phyloP scores from a whole-genome alignment of 2,113 vertebrate genomes.

The Eubucco bourcierii region DNA sequence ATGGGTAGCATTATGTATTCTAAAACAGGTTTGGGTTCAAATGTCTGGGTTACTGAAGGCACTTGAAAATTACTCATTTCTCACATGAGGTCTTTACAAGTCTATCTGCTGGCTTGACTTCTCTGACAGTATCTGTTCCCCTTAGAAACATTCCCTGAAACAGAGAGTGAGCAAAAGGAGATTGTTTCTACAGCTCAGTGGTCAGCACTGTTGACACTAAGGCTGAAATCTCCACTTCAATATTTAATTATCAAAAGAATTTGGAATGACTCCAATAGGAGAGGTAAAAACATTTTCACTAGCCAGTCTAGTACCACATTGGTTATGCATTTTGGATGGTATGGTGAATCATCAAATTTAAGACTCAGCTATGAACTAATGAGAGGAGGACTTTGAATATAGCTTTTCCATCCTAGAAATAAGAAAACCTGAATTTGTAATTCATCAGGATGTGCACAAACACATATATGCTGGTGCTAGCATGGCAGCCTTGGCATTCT shows the following conservation, averaged over 20 bases:
- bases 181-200: not conserved
- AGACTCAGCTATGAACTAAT: not conserved
- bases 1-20: not conserved
- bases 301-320: accelerated
- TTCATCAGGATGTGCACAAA: not conserved
- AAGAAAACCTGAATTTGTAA: not conserved
- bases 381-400: not conserved
- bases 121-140: not conserved
- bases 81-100: not conserved
- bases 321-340: not conserved
- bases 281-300: not conserved
- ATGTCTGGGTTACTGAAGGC: not conserved
- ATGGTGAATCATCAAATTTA: not conserved
- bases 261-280: not conserved
- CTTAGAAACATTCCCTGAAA: not conserved
- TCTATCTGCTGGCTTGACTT: not conserved
- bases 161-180: not conserved
- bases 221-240: not conserved
- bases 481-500: not conserved
- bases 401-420: not conserved
- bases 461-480: not conserved
- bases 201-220: not conserved
- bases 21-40: not conserved
- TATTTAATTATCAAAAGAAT: not conserved
- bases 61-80: not conserved